Percentiles rank a stretch among this genome's conserved stretches.
Evolutionary conservation across 2,113 vertebrate species (phyloP).

Genomic region (Nothoprocta perdicaria): DNA sequence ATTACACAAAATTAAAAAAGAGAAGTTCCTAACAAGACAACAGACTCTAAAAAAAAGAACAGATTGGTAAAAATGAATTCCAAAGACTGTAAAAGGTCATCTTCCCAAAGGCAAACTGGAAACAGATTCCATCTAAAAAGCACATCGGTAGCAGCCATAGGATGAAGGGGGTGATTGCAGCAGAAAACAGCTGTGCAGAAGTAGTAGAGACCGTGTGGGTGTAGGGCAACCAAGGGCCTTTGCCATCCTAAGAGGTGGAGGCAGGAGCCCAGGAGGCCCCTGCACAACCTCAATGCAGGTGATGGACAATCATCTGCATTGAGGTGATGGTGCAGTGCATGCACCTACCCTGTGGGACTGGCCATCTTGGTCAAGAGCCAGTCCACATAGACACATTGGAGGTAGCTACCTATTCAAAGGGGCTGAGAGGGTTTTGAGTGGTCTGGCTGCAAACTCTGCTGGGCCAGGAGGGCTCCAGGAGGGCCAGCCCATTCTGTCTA

Average conservation of each 20-base stretch:
- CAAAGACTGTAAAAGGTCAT: background rate
- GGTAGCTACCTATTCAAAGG: background rate
- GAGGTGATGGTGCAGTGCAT: background rate
- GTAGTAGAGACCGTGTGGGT: background rate
- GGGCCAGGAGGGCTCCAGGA: background rate
- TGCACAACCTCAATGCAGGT: rapidly evolving
- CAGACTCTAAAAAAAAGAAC: rapidly evolving
- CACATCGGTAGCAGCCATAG: rapidly evolving
- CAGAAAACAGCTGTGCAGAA: no score
- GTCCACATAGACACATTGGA: background rate
- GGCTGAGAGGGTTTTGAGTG: background rate
- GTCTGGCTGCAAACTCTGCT: background rate
- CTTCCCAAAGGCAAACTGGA: rapidly evolving
- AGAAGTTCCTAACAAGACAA: background rate
- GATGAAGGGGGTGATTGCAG: background rate
- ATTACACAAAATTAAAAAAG: background rate
- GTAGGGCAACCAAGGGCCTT: background rate
- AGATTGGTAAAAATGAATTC: background rate
- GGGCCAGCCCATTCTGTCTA: rapidly evolving
- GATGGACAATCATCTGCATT: background rate
- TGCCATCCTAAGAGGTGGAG: background rate
- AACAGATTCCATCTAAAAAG: background rate
- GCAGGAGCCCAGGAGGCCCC: background rate
- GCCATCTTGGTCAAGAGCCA: background rate
- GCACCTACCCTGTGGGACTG: rapidly evolving